Base-by-base conservation (phyloP, 2,888 invertebrate genomes). In the Calephelis perditalis region DNA sequence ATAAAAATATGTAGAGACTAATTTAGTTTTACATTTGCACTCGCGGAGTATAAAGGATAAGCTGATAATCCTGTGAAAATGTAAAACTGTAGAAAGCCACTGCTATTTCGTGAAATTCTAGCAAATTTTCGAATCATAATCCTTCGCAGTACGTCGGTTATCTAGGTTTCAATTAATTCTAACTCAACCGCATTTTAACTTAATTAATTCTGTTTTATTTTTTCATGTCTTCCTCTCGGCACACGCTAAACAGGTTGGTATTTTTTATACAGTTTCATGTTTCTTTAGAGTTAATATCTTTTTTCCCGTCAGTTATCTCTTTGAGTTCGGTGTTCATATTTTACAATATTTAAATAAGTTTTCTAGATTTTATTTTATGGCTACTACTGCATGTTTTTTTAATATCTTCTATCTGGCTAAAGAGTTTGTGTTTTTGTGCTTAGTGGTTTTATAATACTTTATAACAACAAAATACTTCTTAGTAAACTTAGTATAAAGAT, bases 151-250 rank as follows among this genome's bases (percentile, higher is more conserved):
- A 12, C 47, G 47, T 12, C 49, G 9, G 12, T 49, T 49, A 49
- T 49, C 9, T 15, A 49, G 26, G 49, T 49, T 49, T 49, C 3
- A 26, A 26, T 49, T 26, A 26, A 49, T 49, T 49, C 49, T 55
- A 60, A 54, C 55, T 59, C 56, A 43, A 52, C 55, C 49, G 36
- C 54, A 60, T 60, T 65, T 65, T 56, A 61, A 40, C 61, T 64
- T 67, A 72, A 70, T 70, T 66, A 67, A 68, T 59, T 60, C 62
- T 60, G 54, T 70, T 65, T 68, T 71, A 73, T 70, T 15, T 15
- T 59, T 59, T 46, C 70, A 73, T 71, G 72, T 63, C 65, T 59
- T 46, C 45, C 59, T 46, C 59, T 36, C 35, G 44, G 57, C 26
- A 44, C 44, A 61, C 65, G 65, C 63, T 65, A 68, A 75, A 69